phyloP scores from a whole-genome alignment of 2,113 vertebrate genomes.

The Sakesphorus luctuosus region DNA sequence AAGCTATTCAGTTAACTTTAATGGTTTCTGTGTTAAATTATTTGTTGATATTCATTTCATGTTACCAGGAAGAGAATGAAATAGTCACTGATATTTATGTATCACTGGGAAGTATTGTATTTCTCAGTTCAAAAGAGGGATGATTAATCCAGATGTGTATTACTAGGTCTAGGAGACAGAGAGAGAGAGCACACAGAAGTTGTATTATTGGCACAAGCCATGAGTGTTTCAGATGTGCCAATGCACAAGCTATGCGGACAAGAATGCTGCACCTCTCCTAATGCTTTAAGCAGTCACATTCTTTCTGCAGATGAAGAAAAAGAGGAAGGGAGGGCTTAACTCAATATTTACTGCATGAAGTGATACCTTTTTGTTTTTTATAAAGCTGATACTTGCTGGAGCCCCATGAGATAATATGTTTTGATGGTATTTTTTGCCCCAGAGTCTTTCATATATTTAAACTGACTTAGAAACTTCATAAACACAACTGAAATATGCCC shows the following conservation, averaged over 20 bases:
- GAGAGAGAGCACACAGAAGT: background rate
- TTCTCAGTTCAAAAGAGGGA: slow-evolving; percentile 13
- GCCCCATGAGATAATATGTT: background rate
- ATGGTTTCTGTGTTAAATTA: background rate
- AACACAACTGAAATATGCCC: background rate
- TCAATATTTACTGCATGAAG: background rate
- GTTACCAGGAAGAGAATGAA: slow-evolving; percentile 30
- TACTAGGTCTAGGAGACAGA: slow-evolving; percentile 4
- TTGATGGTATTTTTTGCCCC: slow-evolving; percentile 25
- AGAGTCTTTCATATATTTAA: slow-evolving; percentile 7
- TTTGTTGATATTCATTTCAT: slow-evolving; percentile 5
- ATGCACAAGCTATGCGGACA: slow-evolving; percentile 2
- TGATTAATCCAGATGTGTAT: slow-evolving; percentile 36
- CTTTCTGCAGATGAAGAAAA: slow-evolving; percentile 25
- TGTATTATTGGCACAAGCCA: slow-evolving; percentile 8
- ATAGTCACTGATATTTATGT: background rate
- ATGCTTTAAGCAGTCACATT: slow-evolving; percentile 59
- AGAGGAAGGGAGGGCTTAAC: background rate
- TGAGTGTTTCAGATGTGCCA: slow-evolving; percentile 46
- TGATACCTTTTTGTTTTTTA: background rate
- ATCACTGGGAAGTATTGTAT: background rate
- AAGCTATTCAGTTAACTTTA: background rate
- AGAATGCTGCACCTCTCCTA: slow-evolving; percentile 53
- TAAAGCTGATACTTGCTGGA: background rate
- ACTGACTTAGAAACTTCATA: background rate